Conservation (phyloP, 1,140 invertebrate species). For the Drosophila kikkawai region DNA sequence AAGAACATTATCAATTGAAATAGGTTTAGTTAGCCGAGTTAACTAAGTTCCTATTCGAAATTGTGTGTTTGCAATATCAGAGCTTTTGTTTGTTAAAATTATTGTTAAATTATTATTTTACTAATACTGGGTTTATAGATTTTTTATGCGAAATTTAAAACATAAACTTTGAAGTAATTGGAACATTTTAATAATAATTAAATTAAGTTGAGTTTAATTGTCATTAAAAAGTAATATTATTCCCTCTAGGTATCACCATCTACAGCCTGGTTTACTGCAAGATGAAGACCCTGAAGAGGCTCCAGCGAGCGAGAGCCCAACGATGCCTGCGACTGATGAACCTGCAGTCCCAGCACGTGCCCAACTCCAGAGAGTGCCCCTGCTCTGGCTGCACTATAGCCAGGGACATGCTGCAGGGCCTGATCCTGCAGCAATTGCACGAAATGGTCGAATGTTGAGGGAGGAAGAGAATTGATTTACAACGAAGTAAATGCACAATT, state of each 20-base stretch:
- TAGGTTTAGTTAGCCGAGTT: background rate
- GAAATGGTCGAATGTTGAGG: conserved; percentile 40
- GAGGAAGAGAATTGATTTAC: conserved; percentile 3
- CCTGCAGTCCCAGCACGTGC: conserved; percentile 34
- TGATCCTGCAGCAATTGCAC: conserved; percentile 50
- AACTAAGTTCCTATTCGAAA: background rate
- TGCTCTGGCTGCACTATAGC: conserved; percentile 53
- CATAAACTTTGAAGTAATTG: too few relatives aligned
- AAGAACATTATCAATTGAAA: background rate
- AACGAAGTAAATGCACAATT: conserved; percentile 19
- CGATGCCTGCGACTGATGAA: conserved; percentile 2
- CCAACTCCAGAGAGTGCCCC: conserved; percentile 47
- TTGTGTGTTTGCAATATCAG: background rate
- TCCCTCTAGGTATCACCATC: conserved; percentile 49
- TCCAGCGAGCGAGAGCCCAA: background rate
- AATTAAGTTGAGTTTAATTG: background rate
- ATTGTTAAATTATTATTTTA: too few relatives aligned
- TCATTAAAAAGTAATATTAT: background rate
- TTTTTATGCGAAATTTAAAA: too few relatives aligned
- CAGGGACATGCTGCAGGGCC: conserved; percentile 48
- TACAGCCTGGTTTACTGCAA: conserved; percentile 48
- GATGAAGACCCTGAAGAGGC: conserved; percentile 4
- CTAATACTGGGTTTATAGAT: too few relatives aligned
- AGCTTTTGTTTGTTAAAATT: background rate
- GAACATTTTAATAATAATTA: too few relatives aligned